phyloP scores from a whole-genome alignment of 1,140 invertebrate species.

The Drosophila virilis region DNA sequence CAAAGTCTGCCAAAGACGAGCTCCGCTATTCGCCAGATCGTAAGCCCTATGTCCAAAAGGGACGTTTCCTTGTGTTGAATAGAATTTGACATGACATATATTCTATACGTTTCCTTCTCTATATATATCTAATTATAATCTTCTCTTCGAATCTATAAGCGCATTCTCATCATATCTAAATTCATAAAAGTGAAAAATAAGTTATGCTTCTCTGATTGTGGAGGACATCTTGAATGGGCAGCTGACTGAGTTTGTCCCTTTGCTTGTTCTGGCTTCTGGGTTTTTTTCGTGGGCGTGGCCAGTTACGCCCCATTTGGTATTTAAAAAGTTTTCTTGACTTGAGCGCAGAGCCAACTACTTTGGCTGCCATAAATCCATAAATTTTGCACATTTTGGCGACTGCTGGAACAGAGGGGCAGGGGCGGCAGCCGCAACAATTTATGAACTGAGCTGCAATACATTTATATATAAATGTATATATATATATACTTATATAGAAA shows the following conservation, averaged over 20 bases:
- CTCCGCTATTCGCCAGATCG: too few species aligned
- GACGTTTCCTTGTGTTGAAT: too few species aligned
- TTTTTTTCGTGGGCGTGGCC: constrained; percentile 18
- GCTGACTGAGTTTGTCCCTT: not conserved
- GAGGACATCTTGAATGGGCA: not conserved
- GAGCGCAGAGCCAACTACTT: constrained; percentile 40
- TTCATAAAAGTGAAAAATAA: too few species aligned
- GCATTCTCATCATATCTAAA: too few species aligned
- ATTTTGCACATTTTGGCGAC: constrained; percentile 36
- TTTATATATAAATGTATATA: constrained; percentile 32
- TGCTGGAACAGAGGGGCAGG: not conserved
- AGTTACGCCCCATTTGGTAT: constrained; percentile 51
- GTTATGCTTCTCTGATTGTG: not conserved
- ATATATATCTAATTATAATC: too few species aligned
- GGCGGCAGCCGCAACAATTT: constrained; percentile 62
- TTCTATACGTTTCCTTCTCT: too few species aligned
- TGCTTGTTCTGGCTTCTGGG: not conserved
- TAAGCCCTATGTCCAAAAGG: too few species aligned
- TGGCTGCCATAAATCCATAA: constrained; percentile 43
- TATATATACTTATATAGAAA: constrained; percentile 44
- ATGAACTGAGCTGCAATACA: constrained; percentile 69
- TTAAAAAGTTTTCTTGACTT: constrained; percentile 64
- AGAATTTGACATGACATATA: too few species aligned
- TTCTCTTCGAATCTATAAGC: too few species aligned
- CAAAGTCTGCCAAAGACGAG: too few species aligned